Percentiles rank a stretch among this genome's conserved stretches.
These are phyloP conservation scores for Colletes gigas DNA, from an alignment of 1,140 invertebrate genomes.

Conservation along the genomic window DNA sequence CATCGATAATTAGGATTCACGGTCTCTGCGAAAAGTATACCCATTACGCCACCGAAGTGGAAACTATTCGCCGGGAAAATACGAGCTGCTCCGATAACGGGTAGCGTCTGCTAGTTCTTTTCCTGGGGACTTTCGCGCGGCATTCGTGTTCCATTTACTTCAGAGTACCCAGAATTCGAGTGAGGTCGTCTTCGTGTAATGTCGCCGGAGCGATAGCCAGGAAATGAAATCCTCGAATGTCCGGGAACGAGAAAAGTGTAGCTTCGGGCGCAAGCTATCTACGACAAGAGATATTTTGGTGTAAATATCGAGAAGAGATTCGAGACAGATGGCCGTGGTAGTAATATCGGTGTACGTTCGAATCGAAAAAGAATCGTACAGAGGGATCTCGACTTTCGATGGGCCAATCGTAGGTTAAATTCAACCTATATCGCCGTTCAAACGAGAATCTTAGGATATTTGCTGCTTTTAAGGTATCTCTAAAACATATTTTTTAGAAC, in stretches of 20 bases:
- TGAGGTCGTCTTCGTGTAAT: background rate
- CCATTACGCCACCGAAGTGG: background rate
- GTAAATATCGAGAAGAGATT: background rate
- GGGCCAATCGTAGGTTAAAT: no score
- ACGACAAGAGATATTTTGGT: background rate
- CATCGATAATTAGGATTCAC: conserved; percentile 10
- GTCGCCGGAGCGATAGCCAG: conserved; percentile 4
- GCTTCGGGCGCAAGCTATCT: background rate
- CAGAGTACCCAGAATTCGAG: background rate
- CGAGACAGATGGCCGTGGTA: background rate
- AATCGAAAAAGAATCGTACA: no score
- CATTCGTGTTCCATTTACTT: no score
- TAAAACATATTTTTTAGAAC: no score
- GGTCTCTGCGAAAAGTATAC: conserved; percentile 1
- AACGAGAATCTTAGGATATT: no score
- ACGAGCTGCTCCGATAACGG: background rate
- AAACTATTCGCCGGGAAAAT: conserved; percentile 16
- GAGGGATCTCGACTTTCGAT: background rate
- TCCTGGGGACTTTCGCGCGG: background rate
- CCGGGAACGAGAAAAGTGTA: background rate
- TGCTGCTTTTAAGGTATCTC: no score
- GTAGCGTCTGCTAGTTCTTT: background rate
- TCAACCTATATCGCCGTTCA: no score
- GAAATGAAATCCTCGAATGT: conserved; percentile 17
- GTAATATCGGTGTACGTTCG: no score